phyloP scores from a whole-genome alignment of 53 echinoderm and acorn worm genomes.

The Holothuria scabra region DNA sequence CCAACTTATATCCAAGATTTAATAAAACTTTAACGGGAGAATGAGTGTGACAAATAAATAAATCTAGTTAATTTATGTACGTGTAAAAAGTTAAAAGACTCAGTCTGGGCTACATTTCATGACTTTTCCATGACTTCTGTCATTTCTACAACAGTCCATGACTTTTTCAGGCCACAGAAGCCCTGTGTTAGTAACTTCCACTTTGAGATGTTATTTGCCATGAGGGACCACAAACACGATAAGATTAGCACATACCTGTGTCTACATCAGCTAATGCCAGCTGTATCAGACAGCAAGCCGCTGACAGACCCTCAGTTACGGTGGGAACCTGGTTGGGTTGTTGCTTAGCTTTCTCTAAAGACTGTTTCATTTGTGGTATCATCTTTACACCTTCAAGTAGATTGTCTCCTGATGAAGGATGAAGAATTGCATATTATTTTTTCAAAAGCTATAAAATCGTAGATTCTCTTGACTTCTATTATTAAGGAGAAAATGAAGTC shows the following conservation, averaged over 20 bases:
- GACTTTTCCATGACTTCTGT: no score
- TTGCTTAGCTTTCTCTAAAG: conserved; percentile 83
- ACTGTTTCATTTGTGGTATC: conserved; percentile 84
- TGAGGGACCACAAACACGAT: background rate
- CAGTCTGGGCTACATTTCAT: no score
- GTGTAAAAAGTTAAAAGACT: no score
- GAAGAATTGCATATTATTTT: background rate
- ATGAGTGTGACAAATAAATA: no score
- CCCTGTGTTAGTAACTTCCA: no score
- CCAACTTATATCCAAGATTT: no score
- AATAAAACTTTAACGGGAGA: no score
- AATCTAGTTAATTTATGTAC: no score
- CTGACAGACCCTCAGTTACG: conserved; percentile 86
- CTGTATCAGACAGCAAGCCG: conserved; percentile 71
- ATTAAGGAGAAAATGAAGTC: no score
- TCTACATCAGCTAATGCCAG: conserved; percentile 71
- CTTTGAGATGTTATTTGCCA: background rate
- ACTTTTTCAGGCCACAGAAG: no score
- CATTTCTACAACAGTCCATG: no score
- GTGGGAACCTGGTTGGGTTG: conserved; percentile 83
- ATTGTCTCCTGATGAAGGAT: conserved; percentile 70
- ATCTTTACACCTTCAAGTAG: conserved; percentile 77
- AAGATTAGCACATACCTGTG: conserved; percentile 61
- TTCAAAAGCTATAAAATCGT: background rate
- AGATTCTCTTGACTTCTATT: background rate